Evolutionary conservation across 2,797 vertebrate genomes (phyloP).

Genomic region (Falco novaeseelandiae): DNA sequence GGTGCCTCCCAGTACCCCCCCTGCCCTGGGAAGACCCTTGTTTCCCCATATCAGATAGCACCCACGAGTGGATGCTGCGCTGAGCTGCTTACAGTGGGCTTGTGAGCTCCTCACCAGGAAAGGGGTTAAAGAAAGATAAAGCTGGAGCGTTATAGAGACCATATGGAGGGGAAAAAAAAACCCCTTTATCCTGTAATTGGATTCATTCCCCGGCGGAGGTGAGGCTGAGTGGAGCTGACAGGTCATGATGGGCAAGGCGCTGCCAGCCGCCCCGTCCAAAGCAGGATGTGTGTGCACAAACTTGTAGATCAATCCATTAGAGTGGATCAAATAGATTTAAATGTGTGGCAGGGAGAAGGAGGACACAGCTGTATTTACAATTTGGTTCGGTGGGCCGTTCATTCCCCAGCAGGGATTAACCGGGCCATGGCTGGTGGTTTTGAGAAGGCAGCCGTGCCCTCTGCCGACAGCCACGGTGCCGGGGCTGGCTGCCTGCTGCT

Average conservation of each 20-base stretch:
- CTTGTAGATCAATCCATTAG: conserved; percentile 57
- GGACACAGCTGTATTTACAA: conserved; percentile 27
- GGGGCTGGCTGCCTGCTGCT: not conserved
- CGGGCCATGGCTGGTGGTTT: not conserved
- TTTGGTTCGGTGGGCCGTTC: not conserved
- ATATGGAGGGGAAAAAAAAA: conserved; percentile 68
- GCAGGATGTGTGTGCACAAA: conserved; percentile 65
- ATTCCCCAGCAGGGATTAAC: conserved; percentile 1
- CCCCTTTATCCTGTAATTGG: conserved; percentile 65
- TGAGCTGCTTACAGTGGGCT: conserved; percentile 46
- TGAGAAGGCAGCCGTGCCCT: not conserved
- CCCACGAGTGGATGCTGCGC: not conserved
- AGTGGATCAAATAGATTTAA: conserved; percentile 59
- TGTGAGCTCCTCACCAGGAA: conserved; percentile 64
- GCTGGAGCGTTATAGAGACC: conserved; percentile 30
- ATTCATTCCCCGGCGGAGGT: not conserved
- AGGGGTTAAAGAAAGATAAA: conserved; percentile 71
- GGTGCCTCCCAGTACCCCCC: fast-evolving
- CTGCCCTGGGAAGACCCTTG: not conserved
- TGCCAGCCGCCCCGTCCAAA: conserved; percentile 58
- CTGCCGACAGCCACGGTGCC: not conserved
- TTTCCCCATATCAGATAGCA: not conserved
- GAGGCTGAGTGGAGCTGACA: conserved; percentile 59
- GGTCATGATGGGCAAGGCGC: conserved; percentile 51
- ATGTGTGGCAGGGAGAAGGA: conserved; percentile 29